Conservation (phyloP, 2,113 vertebrate species). For the Hippocampus barbouri region DNA sequence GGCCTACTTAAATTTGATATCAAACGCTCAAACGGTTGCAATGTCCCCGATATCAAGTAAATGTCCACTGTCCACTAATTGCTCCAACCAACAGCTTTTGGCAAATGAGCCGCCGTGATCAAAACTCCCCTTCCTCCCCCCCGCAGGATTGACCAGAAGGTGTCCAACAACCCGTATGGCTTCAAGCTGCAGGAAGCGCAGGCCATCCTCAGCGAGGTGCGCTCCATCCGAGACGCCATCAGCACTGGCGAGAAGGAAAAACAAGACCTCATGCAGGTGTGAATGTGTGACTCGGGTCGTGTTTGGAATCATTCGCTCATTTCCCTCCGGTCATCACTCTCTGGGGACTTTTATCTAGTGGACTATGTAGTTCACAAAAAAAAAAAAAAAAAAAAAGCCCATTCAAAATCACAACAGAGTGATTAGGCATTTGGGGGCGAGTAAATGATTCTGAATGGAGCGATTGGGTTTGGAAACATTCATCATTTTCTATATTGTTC, state of each 20-base stretch:
- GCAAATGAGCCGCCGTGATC: background rate
- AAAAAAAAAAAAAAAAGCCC: too few species aligned
- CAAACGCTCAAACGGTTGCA: too few species aligned
- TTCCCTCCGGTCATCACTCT: too few species aligned
- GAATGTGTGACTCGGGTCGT: background rate
- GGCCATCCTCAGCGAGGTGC: conserved; percentile 92
- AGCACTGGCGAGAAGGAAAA: conserved; percentile 94
- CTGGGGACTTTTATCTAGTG: background rate
- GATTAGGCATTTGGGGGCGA: background rate
- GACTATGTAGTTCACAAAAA: background rate
- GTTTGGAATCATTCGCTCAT: background rate
- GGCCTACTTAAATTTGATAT: too few species aligned
- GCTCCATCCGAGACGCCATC: conserved; percentile 91
- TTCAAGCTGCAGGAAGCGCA: conserved; percentile 93
- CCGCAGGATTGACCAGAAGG: conserved; percentile 90
- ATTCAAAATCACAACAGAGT: background rate
- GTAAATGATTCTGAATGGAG: background rate
- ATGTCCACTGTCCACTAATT: too few species aligned
- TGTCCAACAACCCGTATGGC: conserved; percentile 82
- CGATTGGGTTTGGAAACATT: background rate
- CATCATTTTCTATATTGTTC: background rate
- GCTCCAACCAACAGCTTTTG: background rate
- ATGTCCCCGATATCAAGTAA: too few species aligned
- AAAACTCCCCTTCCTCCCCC: background rate
- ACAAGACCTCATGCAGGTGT: conserved; percentile 93